A percentile compares a stretch with the other conserved stretches of the same genome.
Conservation (phyloP, 2,888 invertebrate species). For the Cistogaster globosa region DNA sequence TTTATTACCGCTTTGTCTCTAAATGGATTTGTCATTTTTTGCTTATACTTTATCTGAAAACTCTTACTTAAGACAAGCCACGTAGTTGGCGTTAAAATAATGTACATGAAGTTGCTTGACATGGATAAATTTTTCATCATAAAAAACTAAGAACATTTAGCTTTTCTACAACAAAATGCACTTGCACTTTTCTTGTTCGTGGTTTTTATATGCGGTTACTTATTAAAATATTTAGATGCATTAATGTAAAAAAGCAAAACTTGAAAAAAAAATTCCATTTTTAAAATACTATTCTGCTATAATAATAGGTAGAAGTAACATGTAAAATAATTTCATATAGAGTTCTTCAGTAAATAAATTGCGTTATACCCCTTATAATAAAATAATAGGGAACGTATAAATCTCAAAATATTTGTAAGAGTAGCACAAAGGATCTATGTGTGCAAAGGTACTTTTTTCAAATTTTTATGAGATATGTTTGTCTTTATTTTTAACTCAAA, state of each 20-base stretch:
- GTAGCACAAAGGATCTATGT: too few relatives aligned
- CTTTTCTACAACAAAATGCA: slow-evolving; percentile 54
- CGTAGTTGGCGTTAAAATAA: not conserved
- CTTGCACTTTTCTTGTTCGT: slow-evolving; percentile 51
- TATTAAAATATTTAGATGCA: not conserved
- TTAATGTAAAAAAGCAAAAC: too few relatives aligned
- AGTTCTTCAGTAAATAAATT: too few relatives aligned
- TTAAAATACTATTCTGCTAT: too few relatives aligned
- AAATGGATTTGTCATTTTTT: slow-evolving; percentile 6
- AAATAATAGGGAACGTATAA: too few relatives aligned
- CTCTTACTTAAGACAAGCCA: slow-evolving; percentile 4
- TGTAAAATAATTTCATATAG: too few relatives aligned
- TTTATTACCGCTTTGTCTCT: slow-evolving; percentile 23
- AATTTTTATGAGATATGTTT: too few relatives aligned
- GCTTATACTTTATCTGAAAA: not conserved
- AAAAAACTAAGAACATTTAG: slow-evolving; percentile 26
- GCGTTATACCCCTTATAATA: too few relatives aligned
- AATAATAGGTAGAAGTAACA: too few relatives aligned
- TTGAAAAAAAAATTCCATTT: not conserved
- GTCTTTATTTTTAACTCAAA: too few relatives aligned
- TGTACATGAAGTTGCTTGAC: slow-evolving; percentile 19
- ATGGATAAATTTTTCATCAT: slow-evolving; percentile 18
- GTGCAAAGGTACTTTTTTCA: too few relatives aligned
- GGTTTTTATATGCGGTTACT: not conserved
- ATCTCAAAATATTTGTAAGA: too few relatives aligned